Evolutionary conservation across 2,113 vertebrate genomes (phyloP).

Genomic region (Elaphurus davidianus): DNA sequence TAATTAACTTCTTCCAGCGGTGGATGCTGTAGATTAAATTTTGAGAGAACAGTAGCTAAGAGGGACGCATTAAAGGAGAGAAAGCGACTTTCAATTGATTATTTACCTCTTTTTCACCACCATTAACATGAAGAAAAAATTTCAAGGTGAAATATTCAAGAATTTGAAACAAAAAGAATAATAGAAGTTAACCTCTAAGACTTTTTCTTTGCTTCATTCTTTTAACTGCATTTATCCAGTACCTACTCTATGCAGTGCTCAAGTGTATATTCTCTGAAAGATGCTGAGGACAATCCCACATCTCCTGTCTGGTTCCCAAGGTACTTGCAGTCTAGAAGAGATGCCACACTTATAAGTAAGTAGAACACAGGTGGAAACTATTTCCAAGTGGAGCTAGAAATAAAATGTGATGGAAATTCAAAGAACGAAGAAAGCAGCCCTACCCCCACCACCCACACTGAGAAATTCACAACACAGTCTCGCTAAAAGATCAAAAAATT

Average conservation of each 20-base stretch:
- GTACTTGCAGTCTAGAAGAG: background rate
- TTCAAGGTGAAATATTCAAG: background rate
- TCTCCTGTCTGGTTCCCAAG: background rate
- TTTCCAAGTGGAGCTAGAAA: background rate
- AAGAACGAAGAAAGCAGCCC: background rate
- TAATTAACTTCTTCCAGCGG: conserved; percentile 71
- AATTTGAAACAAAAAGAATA: background rate
- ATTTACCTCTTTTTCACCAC: background rate
- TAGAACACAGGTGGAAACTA: background rate
- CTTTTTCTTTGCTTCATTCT: background rate
- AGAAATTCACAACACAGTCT: background rate
- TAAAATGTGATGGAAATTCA: background rate
- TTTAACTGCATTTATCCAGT: background rate
- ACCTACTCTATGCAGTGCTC: background rate
- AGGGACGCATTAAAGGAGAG: background rate
- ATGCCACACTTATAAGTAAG: background rate
- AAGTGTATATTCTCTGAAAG: background rate
- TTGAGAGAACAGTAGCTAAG: conserved; percentile 8
- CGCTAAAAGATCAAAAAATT: background rate
- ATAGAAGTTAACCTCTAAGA: background rate
- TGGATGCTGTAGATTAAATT: conserved; percentile 72
- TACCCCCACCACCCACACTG: background rate
- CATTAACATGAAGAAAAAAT: background rate
- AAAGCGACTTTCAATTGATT: background rate
- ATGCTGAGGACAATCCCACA: background rate